Percentiles rank a stretch among this genome's conserved stretches.
phyloP scores from a whole-genome alignment of 2,113 vertebrate species.

The Eulemur macaco region DNA sequence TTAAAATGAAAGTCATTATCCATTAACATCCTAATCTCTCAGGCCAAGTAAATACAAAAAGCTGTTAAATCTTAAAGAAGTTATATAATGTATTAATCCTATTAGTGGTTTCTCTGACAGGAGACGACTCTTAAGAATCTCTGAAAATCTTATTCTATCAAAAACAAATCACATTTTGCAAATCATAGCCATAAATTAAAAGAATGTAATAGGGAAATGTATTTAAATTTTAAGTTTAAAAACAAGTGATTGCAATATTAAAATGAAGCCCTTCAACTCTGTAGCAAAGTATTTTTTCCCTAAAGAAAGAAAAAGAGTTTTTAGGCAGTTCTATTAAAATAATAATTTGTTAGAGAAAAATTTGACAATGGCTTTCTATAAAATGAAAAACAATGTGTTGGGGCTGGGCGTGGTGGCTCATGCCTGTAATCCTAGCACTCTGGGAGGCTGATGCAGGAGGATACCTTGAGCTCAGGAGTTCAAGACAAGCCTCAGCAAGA shows the following conservation, averaged over 20 bases:
- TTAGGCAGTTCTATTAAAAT: neutral
- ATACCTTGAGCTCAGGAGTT: too few relatives aligned
- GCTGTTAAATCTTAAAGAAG: slow-evolving; percentile 5
- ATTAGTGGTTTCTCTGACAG: slow-evolving; percentile 2
- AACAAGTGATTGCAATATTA: slow-evolving; percentile 27
- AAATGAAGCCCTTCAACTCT: slow-evolving; percentile 41
- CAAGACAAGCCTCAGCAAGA: too few relatives aligned
- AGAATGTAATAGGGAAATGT: neutral
- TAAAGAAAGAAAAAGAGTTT: neutral
- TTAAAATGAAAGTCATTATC: slow-evolving; percentile 51
- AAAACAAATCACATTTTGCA: slow-evolving; percentile 40
- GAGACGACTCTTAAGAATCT: slow-evolving; percentile 30
- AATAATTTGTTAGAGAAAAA: slow-evolving; percentile 23
- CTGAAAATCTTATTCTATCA: slow-evolving; percentile 26
- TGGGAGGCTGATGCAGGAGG: too few relatives aligned
- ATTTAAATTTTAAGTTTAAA: slow-evolving; percentile 44
- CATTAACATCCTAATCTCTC: slow-evolving; percentile 30
- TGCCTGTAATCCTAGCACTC: too few relatives aligned
- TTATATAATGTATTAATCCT: slow-evolving; percentile 47
- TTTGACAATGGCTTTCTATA: slow-evolving; percentile 6
- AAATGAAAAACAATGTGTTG: neutral
- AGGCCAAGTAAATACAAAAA: slow-evolving; percentile 40
- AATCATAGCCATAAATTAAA: slow-evolving; percentile 48
- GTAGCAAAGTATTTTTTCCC: neutral
- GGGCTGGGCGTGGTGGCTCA: too few relatives aligned